phyloP scores from a whole-genome alignment of 2,113 vertebrate species.

The Cyphomyrus discorhynchus region DNA sequence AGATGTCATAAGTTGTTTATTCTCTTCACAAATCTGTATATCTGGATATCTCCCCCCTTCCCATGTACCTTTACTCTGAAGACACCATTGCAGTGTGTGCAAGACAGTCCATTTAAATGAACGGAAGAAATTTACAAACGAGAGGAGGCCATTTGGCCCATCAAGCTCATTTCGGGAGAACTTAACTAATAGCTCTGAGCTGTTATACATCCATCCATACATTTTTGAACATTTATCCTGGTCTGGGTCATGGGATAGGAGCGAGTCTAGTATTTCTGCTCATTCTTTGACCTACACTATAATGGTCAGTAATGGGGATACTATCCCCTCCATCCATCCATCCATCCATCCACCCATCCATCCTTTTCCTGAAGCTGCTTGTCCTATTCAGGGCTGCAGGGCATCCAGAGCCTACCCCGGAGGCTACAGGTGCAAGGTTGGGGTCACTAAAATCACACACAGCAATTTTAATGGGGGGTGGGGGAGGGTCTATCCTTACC shows the following conservation, averaged over 20 bases:
- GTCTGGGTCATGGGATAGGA: not conserved
- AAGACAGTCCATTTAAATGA: not conserved
- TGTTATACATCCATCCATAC: not conserved
- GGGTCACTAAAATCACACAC: not conserved
- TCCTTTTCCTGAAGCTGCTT: not conserved
- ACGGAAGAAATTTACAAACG: no score
- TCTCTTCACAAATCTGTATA: not conserved
- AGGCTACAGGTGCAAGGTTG: not conserved
- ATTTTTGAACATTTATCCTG: not conserved
- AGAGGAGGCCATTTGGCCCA: no score
- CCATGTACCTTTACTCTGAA: not conserved
- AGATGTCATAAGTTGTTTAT: not conserved
- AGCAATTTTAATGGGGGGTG: not conserved
- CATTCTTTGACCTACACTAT: not conserved
- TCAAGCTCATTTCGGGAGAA: no score
- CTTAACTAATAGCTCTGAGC: no score
- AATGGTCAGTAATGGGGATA: not conserved
- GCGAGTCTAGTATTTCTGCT: not conserved
- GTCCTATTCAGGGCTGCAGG: not conserved
- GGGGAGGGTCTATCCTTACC: not conserved
- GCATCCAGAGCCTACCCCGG: no score
- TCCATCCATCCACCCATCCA: not conserved
- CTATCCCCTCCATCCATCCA: not conserved
- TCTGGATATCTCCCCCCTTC: not conserved
- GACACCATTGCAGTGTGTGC: not conserved